Percentiles rank a stretch among this genome's conserved stretches.
These are phyloP conservation scores for Napeogenes inachia DNA, from an alignment of 2,888 invertebrate species.

Conservation along the genomic window DNA sequence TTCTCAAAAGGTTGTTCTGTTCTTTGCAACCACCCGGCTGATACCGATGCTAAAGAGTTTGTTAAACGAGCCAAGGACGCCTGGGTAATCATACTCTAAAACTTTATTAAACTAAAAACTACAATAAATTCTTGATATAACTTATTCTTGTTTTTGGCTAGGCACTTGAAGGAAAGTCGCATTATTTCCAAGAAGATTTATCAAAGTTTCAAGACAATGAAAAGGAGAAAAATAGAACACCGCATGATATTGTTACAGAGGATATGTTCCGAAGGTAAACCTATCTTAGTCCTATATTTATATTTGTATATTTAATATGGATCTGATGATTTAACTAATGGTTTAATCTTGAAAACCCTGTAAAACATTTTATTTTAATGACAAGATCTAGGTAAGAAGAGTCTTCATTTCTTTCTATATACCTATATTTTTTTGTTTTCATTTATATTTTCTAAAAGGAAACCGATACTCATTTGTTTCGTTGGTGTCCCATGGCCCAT, in stretches of 20 bases:
- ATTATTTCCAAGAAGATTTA: conserved; percentile 57
- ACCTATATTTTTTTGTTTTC: too few species aligned
- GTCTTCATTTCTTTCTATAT: too few species aligned
- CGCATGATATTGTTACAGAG: conserved; percentile 83
- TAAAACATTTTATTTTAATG: too few species aligned
- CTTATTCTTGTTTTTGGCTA: conserved; percentile 29
- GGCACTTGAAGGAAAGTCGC: conserved; percentile 58
- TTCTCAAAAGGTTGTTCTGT: conserved; percentile 88
- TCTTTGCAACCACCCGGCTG: conserved; percentile 90
- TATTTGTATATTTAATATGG: too few species aligned
- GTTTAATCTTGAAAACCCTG: too few species aligned
- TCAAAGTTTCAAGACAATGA: conserved; percentile 60
- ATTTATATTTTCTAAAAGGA: too few species aligned
- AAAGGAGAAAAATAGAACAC: conserved; percentile 61
- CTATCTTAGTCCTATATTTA: neutral
- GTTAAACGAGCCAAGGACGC: conserved; percentile 84
- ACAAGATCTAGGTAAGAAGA: too few species aligned
- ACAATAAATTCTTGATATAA: too few species aligned
- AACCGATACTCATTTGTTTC: too few species aligned
- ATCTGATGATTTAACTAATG: too few species aligned
- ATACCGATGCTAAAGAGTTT: conserved; percentile 82
- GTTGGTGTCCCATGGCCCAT: too few species aligned
- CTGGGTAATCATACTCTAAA: conserved; percentile 69
- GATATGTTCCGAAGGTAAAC: conserved; percentile 81
- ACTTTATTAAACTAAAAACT: too few species aligned